A percentile compares a stretch with the other conserved stretches of the same genome.
phyloP scores from a whole-genome alignment of 2,888 invertebrate species.

The Stenolophus ochropezus region DNA sequence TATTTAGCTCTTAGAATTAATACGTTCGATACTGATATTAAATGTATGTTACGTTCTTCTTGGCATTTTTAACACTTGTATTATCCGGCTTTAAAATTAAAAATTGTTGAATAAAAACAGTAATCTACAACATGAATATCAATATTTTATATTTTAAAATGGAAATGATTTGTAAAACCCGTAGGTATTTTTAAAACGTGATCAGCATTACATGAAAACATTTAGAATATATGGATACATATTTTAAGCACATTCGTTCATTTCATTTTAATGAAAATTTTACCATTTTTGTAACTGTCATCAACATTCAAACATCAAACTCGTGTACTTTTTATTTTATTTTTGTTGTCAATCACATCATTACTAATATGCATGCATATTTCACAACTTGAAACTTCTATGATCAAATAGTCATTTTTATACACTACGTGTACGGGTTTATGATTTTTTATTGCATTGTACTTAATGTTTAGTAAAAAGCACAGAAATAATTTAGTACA shows the following conservation, averaged over 20 bases:
- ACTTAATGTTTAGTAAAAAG: too few species aligned
- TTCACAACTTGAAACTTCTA: too few species aligned
- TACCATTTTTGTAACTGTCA: background rate
- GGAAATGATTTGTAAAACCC: background rate
- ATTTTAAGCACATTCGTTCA: background rate
- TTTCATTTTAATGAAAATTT: background rate
- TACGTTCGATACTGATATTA: too few species aligned
- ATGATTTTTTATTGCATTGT: too few species aligned
- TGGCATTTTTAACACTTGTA: too few species aligned
- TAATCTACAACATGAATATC: background rate
- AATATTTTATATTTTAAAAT: background rate
- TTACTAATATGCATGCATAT: background rate
- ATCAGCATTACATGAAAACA: background rate
- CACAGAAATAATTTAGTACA: too few species aligned
- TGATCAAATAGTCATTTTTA: too few species aligned
- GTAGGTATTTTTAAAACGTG: background rate
- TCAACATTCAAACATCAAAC: background rate
- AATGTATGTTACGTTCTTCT: too few species aligned
- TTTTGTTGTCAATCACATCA: background rate
- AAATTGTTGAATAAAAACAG: background rate
- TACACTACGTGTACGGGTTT: too few species aligned
- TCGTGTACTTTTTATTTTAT: background rate
- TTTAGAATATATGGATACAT: background rate
- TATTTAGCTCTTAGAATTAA: too few species aligned
- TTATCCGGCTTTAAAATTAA: too few species aligned